These are phyloP conservation scores for Bombylius major DNA, from an alignment of 2,888 invertebrate species.

Conservation along the genomic window DNA sequence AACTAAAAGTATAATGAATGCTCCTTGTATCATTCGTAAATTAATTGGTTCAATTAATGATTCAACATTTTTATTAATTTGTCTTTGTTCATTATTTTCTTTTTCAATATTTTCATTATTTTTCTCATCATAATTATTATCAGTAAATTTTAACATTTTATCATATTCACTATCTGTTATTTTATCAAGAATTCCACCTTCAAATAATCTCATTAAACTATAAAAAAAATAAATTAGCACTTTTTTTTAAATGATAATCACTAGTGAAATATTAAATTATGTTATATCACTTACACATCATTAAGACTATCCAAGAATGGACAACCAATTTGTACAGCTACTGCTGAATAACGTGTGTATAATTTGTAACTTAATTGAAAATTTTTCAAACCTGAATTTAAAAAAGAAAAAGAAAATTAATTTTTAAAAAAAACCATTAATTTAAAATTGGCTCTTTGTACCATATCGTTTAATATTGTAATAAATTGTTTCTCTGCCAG, in stretches of 20 bases:
- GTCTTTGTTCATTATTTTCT: slow-evolving; percentile 10
- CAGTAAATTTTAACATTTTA: slow-evolving; percentile 47
- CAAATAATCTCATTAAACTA: slow-evolving; percentile 59
- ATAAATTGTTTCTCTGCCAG: slow-evolving; percentile 60
- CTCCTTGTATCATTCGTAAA: slow-evolving; percentile 57
- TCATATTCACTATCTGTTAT: slow-evolving; percentile 66
- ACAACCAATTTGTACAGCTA: slow-evolving; percentile 63
- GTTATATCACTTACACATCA: slow-evolving; percentile 43
- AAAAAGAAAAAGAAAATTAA: neutral
- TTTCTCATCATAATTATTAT: slow-evolving; percentile 18
- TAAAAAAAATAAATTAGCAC: neutral
- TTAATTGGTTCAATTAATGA: slow-evolving; percentile 43
- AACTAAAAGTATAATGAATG: slow-evolving; percentile 54
- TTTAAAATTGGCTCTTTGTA: slow-evolving; percentile 18
- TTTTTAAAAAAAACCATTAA: neutral
- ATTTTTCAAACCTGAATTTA: slow-evolving; percentile 23
- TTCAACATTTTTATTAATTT: slow-evolving; percentile 13
- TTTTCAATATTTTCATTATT: slow-evolving; percentile 21
- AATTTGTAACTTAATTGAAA: slow-evolving; percentile 64
- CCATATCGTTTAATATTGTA: slow-evolving; percentile 66
- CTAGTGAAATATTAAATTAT: neutral
- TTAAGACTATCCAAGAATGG: slow-evolving; percentile 62
- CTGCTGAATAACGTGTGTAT: slow-evolving; percentile 64
- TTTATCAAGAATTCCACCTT: slow-evolving; percentile 62
- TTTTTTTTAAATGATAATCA: no score